Conservation (phyloP, 2,888 invertebrate species). For the Mesorhabditis spiculigera region DNA sequence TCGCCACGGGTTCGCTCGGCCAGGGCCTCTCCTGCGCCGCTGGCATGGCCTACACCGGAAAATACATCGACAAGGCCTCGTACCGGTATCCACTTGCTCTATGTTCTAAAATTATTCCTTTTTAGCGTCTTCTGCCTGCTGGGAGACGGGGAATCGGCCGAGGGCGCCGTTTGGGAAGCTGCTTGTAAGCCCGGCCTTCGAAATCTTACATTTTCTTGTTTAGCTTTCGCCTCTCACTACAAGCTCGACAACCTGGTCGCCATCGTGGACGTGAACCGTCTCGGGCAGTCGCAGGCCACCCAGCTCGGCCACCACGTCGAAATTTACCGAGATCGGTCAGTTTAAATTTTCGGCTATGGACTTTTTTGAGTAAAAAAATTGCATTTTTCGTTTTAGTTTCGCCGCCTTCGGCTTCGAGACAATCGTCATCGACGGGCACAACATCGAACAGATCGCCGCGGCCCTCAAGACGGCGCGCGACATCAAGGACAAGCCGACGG, state of each 20-base stretch:
- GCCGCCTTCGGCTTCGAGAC: conserved; percentile 65
- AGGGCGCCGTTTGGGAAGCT: conserved; percentile 68
- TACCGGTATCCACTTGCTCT: conserved; percentile 14
- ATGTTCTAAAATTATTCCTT: conserved; percentile 68
- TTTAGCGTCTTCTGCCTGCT: conserved; percentile 82
- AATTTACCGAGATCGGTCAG: conserved; percentile 65
- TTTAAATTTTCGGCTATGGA: not conserved
- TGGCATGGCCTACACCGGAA: conserved; percentile 97
- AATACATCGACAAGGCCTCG: conserved; percentile 77
- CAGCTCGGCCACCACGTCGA: conserved; percentile 86
- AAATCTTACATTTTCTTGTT: conserved; percentile 10
- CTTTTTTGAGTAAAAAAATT: no score
- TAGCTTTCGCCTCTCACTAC: conserved; percentile 84
- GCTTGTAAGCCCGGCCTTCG: conserved; percentile 29
- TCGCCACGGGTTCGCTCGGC: conserved; percentile 95
- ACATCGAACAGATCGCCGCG: conserved; percentile 78
- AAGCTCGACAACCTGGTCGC: conserved; percentile 92
- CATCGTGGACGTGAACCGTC: conserved; percentile 91
- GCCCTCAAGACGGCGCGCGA: conserved; percentile 34
- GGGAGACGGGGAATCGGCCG: conserved; percentile 96
- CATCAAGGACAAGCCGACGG: conserved; percentile 73
- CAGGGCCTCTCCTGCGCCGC: conserved; percentile 92
- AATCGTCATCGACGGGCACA: conserved; percentile 91
- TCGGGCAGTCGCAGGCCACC: conserved; percentile 95
- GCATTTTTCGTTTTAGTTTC: conserved; percentile 36